phyloP scores from a whole-genome alignment of 2,888 invertebrate species.

The Apamea sordens region DNA sequence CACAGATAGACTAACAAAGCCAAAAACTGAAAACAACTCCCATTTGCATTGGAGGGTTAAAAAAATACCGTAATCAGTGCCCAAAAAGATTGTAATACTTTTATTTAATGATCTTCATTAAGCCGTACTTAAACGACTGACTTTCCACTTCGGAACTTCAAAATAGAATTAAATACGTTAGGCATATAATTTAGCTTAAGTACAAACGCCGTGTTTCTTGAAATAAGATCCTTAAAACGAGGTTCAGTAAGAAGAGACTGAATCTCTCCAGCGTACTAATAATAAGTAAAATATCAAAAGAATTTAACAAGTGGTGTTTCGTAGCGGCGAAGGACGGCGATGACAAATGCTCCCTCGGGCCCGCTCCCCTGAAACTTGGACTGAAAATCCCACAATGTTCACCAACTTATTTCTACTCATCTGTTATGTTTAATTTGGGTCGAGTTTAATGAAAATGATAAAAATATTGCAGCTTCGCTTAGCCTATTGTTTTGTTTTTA shows the following conservation, averaged over 20 bases:
- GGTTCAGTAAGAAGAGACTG: slow-evolving; percentile 32
- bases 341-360: slow-evolving; percentile 80
- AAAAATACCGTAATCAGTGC: slow-evolving; percentile 17
- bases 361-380: slow-evolving; percentile 72
- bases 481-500: slow-evolving; percentile 62
- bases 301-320: slow-evolving; percentile 70
- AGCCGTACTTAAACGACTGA: slow-evolving; percentile 34
- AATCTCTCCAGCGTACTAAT: slow-evolving; percentile 48
- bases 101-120: slow-evolving; percentile 54
- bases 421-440: slow-evolving; percentile 78
- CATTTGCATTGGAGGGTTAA: slow-evolving; percentile 11
- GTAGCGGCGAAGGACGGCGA: slow-evolving; percentile 59
- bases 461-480: slow-evolving; percentile 70
- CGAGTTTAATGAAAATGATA: slow-evolving; percentile 77
- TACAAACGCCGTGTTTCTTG: slow-evolving; percentile 32
- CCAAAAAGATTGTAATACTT: slow-evolving; percentile 39
- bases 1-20: background rate
- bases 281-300: slow-evolving; percentile 72
- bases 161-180: slow-evolving; percentile 56
- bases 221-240: slow-evolving; percentile 52
- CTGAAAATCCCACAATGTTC: slow-evolving; percentile 73
- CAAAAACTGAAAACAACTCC: slow-evolving; percentile 25
- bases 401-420: slow-evolving; percentile 73
- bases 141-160: slow-evolving; percentile 42
- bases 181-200: slow-evolving; percentile 47